A percentile compares a stretch with the other conserved stretches of the same genome.
Conservation (phyloP, 2,888 invertebrate genomes). For the Parnassius mnemosyne region DNA sequence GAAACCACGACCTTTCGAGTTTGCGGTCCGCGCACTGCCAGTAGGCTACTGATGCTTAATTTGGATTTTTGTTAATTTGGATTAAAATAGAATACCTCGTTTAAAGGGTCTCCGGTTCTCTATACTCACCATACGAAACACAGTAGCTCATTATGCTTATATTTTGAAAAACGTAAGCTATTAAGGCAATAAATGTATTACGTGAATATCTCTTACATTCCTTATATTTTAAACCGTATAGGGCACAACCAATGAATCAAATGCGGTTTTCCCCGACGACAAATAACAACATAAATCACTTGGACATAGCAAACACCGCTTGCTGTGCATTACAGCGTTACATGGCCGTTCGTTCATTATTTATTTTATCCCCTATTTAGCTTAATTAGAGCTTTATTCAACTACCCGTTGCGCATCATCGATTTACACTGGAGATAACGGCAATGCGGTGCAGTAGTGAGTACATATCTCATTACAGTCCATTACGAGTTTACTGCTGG, state of each 20-base stretch:
- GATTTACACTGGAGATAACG: background rate
- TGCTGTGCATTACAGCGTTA: constrained; percentile 8
- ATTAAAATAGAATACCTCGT: too few relatives aligned
- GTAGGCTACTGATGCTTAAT: too few relatives aligned
- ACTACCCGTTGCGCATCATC: background rate
- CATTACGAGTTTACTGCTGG: too few relatives aligned
- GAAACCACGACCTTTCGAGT: too few relatives aligned
- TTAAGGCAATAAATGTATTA: too few relatives aligned
- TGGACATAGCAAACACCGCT: constrained; percentile 16
- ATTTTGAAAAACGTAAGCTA: too few relatives aligned
- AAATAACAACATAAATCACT: constrained; percentile 56
- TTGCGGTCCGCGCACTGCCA: too few relatives aligned
- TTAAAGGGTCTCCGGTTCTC: too few relatives aligned
- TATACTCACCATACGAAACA: too few relatives aligned
- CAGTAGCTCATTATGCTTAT: too few relatives aligned
- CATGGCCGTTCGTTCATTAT: constrained; percentile 11
- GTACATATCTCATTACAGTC: too few relatives aligned
- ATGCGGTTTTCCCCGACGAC: constrained; percentile 58
- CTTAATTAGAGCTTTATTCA: constrained; percentile 15
- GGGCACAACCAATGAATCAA: constrained; percentile 34
- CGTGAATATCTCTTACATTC: background rate
- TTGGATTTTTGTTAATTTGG: too few relatives aligned
- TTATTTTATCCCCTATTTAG: constrained; percentile 20
- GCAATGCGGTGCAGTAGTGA: background rate
- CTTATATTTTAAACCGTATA: background rate